phyloP scores from a whole-genome alignment of 2,888 invertebrate species.

The Adelphocoris suturalis region DNA sequence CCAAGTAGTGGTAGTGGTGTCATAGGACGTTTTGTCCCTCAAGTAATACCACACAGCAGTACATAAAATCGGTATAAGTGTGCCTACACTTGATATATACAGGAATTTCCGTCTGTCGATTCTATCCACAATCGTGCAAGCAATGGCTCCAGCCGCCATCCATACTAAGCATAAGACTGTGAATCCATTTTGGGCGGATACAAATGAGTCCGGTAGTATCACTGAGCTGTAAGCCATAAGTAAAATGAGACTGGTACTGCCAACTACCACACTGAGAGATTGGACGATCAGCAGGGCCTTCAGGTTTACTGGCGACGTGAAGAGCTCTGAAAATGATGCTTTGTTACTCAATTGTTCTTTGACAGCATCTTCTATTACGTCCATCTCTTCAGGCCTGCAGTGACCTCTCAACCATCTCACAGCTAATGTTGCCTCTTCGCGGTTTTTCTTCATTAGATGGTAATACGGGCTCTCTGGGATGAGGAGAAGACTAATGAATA shows the following conservation, averaged over 20 bases:
- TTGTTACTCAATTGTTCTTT: constrained; percentile 72
- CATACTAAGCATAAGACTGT: constrained; percentile 72
- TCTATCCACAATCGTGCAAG: constrained; percentile 72
- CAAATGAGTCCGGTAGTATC: constrained; percentile 74
- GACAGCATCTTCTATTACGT: constrained; percentile 69
- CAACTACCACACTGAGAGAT: constrained; percentile 64
- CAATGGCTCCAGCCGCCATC: constrained; percentile 67
- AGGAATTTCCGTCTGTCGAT: constrained; percentile 74
- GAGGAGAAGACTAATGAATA: constrained; percentile 80
- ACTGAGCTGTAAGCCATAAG: constrained; percentile 74
- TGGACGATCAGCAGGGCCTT: constrained; percentile 73
- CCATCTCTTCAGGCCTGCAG: constrained; percentile 59
- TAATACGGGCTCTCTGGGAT: constrained; percentile 84
- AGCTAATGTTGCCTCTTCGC: constrained; percentile 37
- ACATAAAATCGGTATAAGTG: constrained; percentile 58
- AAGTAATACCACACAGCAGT: constrained; percentile 73
- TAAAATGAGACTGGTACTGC: constrained; percentile 75
- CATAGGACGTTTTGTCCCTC: constrained; percentile 42
- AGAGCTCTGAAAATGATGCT: constrained; percentile 70
- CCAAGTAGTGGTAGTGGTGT: constrained; percentile 79
- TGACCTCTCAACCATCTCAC: constrained; percentile 71
- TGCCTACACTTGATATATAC: constrained; percentile 71
- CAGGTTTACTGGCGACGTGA: constrained; percentile 71
- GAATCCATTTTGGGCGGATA: constrained; percentile 70
- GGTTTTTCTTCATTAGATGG: constrained; percentile 81